phyloP scores from a whole-genome alignment of 2,797 vertebrate species.

The Okamejei kenojei region DNA sequence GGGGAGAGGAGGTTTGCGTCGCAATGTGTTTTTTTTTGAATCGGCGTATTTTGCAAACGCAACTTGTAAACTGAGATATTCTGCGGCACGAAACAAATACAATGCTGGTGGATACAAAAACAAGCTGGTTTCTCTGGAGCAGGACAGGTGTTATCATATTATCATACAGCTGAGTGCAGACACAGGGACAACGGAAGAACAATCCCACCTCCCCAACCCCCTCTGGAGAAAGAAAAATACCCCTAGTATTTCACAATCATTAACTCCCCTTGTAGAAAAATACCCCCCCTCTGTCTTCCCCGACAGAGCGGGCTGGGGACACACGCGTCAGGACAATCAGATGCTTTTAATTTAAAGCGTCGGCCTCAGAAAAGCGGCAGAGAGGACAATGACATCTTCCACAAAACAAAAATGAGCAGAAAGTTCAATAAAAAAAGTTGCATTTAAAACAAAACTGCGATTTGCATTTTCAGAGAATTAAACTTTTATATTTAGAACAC shows the following conservation, averaged over 20 bases:
- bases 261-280: slow-evolving; percentile 36
- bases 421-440: background rate
- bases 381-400: background rate
- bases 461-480: background rate
- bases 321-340: slow-evolving; percentile 55
- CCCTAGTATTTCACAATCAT: slow-evolving; percentile 42
- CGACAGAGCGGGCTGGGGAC: no score
- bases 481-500: background rate
- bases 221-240: slow-evolving; percentile 44
- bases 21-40: no score
- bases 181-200: slow-evolving; percentile 54
- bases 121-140: background rate
- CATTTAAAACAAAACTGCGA: background rate
- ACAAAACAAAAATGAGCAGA: background rate
- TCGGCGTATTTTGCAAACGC: no score
- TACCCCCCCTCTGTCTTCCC: slow-evolving; percentile 23
- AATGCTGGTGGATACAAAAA: background rate
- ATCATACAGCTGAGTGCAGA: slow-evolving; percentile 71
- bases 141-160: slow-evolving; percentile 60
- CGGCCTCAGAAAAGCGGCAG: background rate
- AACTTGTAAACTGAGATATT: background rate
- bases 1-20: background rate
- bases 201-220: slow-evolving; percentile 45
- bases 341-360: slow-evolving; percentile 45
- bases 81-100: no score